phyloP scores from a whole-genome alignment of 2,113 vertebrate genomes.

The Pseudorasbora parva region DNA sequence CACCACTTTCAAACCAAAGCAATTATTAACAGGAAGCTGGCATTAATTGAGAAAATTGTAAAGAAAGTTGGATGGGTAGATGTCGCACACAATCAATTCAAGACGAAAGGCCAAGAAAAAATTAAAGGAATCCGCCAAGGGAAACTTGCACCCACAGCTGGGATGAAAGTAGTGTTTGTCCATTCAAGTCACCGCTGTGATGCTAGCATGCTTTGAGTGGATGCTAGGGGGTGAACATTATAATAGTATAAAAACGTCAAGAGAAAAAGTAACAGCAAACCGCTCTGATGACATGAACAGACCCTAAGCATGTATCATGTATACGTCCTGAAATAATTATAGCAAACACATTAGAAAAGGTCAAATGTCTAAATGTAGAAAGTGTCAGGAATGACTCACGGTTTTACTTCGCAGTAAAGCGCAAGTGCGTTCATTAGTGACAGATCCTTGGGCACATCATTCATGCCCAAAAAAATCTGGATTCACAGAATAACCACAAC shows the following conservation, averaged over 20 bases:
- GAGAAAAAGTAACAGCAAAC: not conserved
- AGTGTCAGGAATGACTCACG: slow-evolving; percentile 12
- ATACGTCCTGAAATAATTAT: slow-evolving; percentile 1
- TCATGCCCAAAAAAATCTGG: not conserved
- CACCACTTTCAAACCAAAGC: slow-evolving; percentile 61
- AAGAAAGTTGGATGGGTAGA: slow-evolving; percentile 19
- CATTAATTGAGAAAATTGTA: slow-evolving; percentile 31
- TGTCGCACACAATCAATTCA: not conserved
- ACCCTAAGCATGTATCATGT: slow-evolving; percentile 4
- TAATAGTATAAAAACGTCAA: not conserved
- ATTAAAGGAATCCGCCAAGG: not conserved
- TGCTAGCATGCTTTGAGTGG: not conserved
- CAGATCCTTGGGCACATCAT: slow-evolving; percentile 15
- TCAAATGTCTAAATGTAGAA: slow-evolving; percentile 23
- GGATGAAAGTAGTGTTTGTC: not conserved
- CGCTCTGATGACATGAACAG: not conserved
- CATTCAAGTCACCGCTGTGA: not conserved
- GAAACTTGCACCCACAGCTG: not conserved
- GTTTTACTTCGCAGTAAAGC: slow-evolving; percentile 13
- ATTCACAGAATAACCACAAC: not conserved
- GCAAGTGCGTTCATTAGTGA: slow-evolving; percentile 4
- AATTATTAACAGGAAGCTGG: slow-evolving; percentile 60
- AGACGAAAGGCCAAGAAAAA: slow-evolving; percentile 6
- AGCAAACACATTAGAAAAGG: slow-evolving; percentile 15
- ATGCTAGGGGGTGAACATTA: not conserved